Evolutionary conservation across 2,797 vertebrate species (phyloP).

Genomic region (Cyclopterus lumpus): DNA sequence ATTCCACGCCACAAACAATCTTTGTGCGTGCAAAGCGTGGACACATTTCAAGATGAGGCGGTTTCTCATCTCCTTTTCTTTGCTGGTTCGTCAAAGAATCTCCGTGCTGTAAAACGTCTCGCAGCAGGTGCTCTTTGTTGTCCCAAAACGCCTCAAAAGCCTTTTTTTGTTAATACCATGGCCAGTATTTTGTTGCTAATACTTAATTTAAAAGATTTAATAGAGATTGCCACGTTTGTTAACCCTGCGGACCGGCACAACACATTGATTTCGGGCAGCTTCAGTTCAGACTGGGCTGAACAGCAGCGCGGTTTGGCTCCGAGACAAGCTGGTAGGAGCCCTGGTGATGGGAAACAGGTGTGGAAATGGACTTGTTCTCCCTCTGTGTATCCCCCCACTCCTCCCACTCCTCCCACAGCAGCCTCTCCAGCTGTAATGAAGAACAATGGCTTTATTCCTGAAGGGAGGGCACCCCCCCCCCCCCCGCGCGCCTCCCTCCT

Average conservation of each 20-base stretch:
- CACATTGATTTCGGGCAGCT: background rate
- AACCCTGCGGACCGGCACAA: constrained; percentile 1
- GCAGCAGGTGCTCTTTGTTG: background rate
- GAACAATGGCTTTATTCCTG: constrained; percentile 78
- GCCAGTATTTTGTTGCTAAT: background rate
- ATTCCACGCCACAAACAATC: background rate
- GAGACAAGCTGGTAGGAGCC: constrained; percentile 51
- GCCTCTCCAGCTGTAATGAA: constrained; percentile 69
- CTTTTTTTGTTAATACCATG: background rate
- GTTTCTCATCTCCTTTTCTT: background rate
- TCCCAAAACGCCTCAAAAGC: background rate
- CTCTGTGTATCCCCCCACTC: constrained; percentile 37
- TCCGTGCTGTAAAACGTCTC: no score
- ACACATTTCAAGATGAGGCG: background rate
- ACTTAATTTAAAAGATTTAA: no score
- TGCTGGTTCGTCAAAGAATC: background rate
- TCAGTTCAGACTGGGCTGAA: constrained; percentile 1
- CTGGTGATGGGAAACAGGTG: constrained; percentile 74
- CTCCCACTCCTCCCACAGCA: constrained; percentile 54
- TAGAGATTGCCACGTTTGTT: background rate
- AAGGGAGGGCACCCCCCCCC: constrained; percentile 50
- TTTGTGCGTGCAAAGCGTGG: background rate
- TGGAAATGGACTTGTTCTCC: constrained; percentile 70
- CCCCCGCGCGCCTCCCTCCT: background rate
- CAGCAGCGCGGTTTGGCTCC: constrained; percentile 27